Percentiles rank a stretch among this genome's conserved stretches.
phyloP scores from a whole-genome alignment of 2,797 vertebrate genomes.

The Silurus lanzhouensis region DNA sequence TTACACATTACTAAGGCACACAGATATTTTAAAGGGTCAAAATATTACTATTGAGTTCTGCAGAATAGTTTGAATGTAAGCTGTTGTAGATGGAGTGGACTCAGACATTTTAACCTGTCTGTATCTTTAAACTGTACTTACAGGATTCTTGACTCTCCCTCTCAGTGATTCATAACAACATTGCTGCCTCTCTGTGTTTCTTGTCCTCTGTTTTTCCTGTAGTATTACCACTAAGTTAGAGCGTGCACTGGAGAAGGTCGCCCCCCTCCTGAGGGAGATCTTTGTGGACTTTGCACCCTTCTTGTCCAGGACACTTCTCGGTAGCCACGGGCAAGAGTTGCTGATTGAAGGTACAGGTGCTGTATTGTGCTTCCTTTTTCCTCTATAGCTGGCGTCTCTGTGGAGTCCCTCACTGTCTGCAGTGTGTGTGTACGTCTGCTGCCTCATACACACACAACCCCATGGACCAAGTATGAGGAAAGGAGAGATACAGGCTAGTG shows the following conservation, averaged over 20 bases:
- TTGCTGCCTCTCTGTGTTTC: conserved; percentile 10
- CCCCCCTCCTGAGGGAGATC: conserved; percentile 95
- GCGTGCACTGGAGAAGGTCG: conserved; percentile 97
- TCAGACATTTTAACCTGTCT: neutral
- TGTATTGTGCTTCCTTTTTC: conserved; percentile 75
- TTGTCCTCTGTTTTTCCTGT: conserved; percentile 52
- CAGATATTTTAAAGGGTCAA: neutral
- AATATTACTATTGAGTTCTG: neutral
- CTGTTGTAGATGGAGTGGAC: neutral
- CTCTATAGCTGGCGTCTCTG: conserved; percentile 78
- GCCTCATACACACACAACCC: conserved; percentile 45
- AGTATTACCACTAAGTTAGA: conserved; percentile 99
- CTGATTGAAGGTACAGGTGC: conserved; percentile 98
- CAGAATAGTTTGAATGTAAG: neutral
- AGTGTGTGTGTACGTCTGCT: conserved; percentile 49
- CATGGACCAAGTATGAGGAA: conserved; percentile 54
- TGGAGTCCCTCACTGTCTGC: conserved; percentile 70
- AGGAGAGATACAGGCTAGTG: conserved; percentile 16
- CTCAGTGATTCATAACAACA: neutral
- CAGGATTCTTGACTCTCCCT: neutral
- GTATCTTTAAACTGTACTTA: conserved; percentile 15
- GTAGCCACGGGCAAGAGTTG: conserved; percentile 98
- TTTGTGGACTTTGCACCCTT: conserved; percentile 99
- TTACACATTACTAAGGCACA: neutral
- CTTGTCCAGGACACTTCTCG: conserved; percentile 92